Evolutionary conservation across 2,888 invertebrate genomes (phyloP).

Genomic region (Drosophila anomalata): DNA sequence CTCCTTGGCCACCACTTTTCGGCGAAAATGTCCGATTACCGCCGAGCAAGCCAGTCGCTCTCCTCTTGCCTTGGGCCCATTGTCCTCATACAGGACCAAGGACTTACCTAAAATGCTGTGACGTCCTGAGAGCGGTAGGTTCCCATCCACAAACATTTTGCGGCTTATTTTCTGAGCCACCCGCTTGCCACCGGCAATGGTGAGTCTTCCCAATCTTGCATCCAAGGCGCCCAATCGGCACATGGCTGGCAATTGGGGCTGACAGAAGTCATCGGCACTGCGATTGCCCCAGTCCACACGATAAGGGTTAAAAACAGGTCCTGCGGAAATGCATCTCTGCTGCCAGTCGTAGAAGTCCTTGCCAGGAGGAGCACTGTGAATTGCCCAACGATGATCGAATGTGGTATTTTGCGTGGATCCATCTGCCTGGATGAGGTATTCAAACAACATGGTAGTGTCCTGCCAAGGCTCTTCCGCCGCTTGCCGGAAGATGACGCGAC

Average conservation of each 20-base stretch:
- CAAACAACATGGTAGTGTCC: slow-evolving; percentile 93
- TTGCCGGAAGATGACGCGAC: slow-evolving; percentile 92
- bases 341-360: slow-evolving; percentile 97
- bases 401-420: slow-evolving; percentile 91
- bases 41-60: slow-evolving; percentile 95
- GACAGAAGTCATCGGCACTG: slow-evolving; percentile 87
- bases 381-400: slow-evolving; percentile 91
- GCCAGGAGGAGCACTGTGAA: slow-evolving; percentile 91
- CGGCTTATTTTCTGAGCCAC: slow-evolving; percentile 88
- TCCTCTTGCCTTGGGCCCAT: slow-evolving; percentile 93
- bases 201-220: slow-evolving; percentile 88
- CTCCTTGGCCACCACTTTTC: slow-evolving; percentile 93
- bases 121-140: slow-evolving; percentile 90
- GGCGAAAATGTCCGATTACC: slow-evolving; percentile 89
- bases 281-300: slow-evolving; percentile 87
- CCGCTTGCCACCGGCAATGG: slow-evolving; percentile 90
- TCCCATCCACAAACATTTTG: slow-evolving; percentile 91
- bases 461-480: slow-evolving; percentile 91
- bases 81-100: slow-evolving; percentile 93
- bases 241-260: slow-evolving; percentile 85
- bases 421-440: slow-evolving; percentile 94
- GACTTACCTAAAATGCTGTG: slow-evolving; percentile 90
- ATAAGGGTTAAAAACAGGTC: slow-evolving; percentile 91
- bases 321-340: slow-evolving; percentile 91
- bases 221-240: slow-evolving; percentile 92